These are phyloP conservation scores for Lamellibrachia satsuma DNA, from an alignment of 2,888 invertebrate genomes.

Conservation along the genomic window DNA sequence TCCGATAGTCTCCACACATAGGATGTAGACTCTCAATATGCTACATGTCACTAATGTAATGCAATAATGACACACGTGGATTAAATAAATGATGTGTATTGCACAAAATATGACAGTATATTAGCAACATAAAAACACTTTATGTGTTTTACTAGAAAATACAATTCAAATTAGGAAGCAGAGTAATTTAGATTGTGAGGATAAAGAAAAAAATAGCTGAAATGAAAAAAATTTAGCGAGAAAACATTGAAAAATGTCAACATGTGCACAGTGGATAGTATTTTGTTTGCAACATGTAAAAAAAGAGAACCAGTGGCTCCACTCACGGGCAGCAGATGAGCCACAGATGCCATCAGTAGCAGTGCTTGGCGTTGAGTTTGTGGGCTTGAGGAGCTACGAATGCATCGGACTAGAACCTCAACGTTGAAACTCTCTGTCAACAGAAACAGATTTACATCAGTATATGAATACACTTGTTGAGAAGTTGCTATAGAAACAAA, in stretches of 20 bases:
- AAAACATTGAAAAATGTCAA: not conserved
- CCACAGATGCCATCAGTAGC: conserved; percentile 81
- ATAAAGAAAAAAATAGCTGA: not conserved
- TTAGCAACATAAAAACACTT: too few species aligned
- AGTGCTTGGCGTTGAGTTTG: conserved; percentile 95
- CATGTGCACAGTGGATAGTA: not conserved
- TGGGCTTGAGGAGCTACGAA: conserved; percentile 89
- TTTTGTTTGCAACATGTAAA: not conserved
- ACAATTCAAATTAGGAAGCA: not conserved
- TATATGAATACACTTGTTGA: too few species aligned
- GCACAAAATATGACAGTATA: too few species aligned
- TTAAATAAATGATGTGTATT: too few species aligned
- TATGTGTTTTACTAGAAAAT: too few species aligned
- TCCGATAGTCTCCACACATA: not conserved
- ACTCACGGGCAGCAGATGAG: conserved; percentile 77
- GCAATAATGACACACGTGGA: too few species aligned
- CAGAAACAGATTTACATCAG: too few species aligned
- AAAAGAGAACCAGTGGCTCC: not conserved
- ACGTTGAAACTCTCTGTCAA: conserved; percentile 67
- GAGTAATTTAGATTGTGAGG: not conserved
- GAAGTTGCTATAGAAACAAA: too few species aligned
- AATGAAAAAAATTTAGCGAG: not conserved
- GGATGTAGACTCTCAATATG: not conserved
- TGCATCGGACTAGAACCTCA: conserved; percentile 85
- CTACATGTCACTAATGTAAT: not conserved